These are phyloP conservation scores for Gasterosteus aculeatus DNA, from an alignment of 2,113 vertebrate species.

Conservation along the genomic window DNA sequence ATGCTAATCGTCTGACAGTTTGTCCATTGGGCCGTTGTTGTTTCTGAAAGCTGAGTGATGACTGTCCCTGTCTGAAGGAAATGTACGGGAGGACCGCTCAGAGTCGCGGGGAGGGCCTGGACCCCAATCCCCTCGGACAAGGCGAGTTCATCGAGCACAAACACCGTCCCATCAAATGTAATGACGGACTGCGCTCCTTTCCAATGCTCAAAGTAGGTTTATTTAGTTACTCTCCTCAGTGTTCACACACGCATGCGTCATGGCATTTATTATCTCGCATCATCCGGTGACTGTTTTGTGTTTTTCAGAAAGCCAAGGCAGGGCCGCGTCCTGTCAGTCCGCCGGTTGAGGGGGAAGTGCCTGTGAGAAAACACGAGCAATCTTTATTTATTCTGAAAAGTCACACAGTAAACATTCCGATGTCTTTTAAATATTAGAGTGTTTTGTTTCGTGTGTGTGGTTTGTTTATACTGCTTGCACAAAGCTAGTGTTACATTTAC, in stretches of 20 bases:
- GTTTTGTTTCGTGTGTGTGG: background rate
- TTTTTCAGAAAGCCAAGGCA: conserved; percentile 80
- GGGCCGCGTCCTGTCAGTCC: conserved; percentile 49
- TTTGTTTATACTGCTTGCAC: background rate
- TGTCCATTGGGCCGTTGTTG: background rate
- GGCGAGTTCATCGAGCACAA: conserved; percentile 84
- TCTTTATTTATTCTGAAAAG: background rate
- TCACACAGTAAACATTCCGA: background rate
- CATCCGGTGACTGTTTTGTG: background rate
- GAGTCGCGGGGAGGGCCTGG: conserved; percentile 66
- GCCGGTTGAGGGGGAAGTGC: background rate
- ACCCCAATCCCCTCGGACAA: conserved; percentile 69
- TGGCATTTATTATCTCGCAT: background rate
- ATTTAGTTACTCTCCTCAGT: background rate
- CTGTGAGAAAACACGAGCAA: conserved; percentile 57
- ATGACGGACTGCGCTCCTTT: conserved; percentile 65
- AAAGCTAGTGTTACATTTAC: background rate
- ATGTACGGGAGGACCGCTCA: conserved; percentile 73
- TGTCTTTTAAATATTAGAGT: background rate
- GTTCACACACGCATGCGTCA: background rate
- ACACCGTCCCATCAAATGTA: conserved; percentile 76
- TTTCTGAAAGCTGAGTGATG: conserved; percentile 6
- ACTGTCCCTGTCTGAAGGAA: conserved; percentile 75
- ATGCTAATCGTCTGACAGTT: background rate
- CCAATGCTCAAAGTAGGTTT: conserved; percentile 80